Evolutionary conservation across 2,888 invertebrate genomes (phyloP), one percentile per base, ranked within the genome.

Genomic region (Epirrhoe tristata): DNA sequence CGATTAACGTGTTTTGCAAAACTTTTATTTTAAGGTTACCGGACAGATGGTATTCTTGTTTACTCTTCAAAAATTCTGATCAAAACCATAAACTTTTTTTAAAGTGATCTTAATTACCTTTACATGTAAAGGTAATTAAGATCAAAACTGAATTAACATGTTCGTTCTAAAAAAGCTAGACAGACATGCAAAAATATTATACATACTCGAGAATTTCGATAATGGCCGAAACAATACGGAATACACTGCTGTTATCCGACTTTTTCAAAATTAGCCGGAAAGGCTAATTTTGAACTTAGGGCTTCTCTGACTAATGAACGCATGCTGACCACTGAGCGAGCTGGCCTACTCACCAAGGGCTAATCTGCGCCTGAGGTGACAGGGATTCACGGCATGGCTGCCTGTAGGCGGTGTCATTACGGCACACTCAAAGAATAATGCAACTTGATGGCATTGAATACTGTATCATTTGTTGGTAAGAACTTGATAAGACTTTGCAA

Each of bases 361-460:
- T 63, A 67, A 67, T 67, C 67, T 54, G 17, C 72, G 77, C 72
- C 74, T 70, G 71, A 68, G 68, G 73, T 77, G 77, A 77, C 76
- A 72, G 66, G 74, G 74, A 81, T 79, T 76, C 75, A 81, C 74
- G 77, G 76, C 80, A 77, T 77, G 77, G 77, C 72, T 77, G 59
- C 80, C 87, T 79, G 63, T 73, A 75, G 85, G 86, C 85, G 72
- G 66, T 76, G 69, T 75, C 80, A 85, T 87, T 83, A 84, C 70
- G 73, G 76, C 76, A 74, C 81, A 74, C 69, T 66, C 71, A 73
- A 77, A 80, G 83, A 84, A 65, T 64, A 70, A 64, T 62, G 63
- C 60, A 48, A 55, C 57, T 50, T 51, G 36, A 63, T 59, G 34
- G 52, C 53, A 43, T 50, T 52, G 62, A 55, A 55, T 59, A 58